A percentile compares a stretch with the other conserved stretches of the same genome.
Conservation (phyloP, 2,797 vertebrate genomes). For the Spatula clypeata region DNA sequence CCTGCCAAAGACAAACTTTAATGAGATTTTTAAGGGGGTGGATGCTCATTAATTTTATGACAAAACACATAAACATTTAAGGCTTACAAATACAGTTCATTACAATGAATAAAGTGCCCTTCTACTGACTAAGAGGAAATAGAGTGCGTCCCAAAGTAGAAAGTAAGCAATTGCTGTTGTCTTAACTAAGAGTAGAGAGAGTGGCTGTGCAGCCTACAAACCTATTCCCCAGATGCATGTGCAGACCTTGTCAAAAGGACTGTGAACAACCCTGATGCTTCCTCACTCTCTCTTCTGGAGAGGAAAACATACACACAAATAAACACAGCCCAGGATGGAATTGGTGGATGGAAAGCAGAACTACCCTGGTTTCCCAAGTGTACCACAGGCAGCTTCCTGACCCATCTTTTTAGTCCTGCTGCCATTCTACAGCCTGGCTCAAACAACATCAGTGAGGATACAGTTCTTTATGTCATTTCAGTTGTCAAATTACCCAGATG, state of each 20-base stretch:
- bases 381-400: fast-evolving
- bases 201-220: background rate
- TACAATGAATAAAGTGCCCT: background rate
- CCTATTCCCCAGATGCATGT: fast-evolving
- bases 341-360: background rate
- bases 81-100: background rate
- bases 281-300: background rate
- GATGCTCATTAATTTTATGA: slow-evolving; percentile 63
- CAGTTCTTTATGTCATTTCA: fast-evolving
- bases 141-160: background rate
- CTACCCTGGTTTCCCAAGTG: background rate
- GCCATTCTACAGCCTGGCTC: fast-evolving
- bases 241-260: background rate
- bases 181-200: fast-evolving
- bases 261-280: background rate
- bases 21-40: slow-evolving; percentile 56
- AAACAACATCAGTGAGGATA: background rate
- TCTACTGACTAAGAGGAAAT: background rate
- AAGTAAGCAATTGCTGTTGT: background rate
- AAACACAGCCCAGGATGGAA: background rate
- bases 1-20: slow-evolving; percentile 55
- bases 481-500: background rate
- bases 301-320: background rate
- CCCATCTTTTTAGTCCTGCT: background rate
- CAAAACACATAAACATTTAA: slow-evolving; percentile 51